Base-by-base conservation (phyloP, 1,140 invertebrate species). In the Rhizoglyphus robini region DNA sequence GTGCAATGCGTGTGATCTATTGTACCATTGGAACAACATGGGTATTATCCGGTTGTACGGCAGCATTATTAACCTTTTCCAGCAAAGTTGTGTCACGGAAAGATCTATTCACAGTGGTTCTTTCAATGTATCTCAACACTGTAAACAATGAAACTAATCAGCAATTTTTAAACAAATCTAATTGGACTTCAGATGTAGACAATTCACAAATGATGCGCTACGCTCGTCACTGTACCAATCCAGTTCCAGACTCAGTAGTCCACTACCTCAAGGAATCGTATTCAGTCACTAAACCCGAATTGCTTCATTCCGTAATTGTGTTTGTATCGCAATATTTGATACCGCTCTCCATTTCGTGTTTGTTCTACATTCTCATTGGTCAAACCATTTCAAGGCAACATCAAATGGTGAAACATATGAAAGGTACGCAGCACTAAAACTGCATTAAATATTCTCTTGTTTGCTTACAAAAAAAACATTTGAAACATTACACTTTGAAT, bases 321-420 rank as follows among this genome's bases (percentile, higher is more conserved):
- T 63, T 63, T 30, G 8, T 63, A 4, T 23, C 61, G n/a, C 61
- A 63, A 34, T 63, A 63, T 31, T 63, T 63, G 3, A 63, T 63
- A 18, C 61, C 61, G 32, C 27, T 63, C 8, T 15, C 61, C 8
- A 47, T 63, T 31, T 61, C 32, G 18, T 8, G 34, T 63, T 23
- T 5, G 25, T 2, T 49, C 20, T 63, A 63, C 32, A 23, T 63
- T 49, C 3, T n/a, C 25, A 63, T 63, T 49, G 61, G 61, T 13
- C 41, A 63, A 49, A 47, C 47, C 32, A 63, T 63, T 3, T 4
- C 18, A 30, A 11, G 25, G 32, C 61, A 63, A 34, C 34, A 38
- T 4, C 25, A 49, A 31, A 15, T 63, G n/a, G n/a, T 20, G 15
- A 2, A 27, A 29, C 18, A 31, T 3, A 18, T 15, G 47, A 20